A percentile compares a stretch with the other conserved stretches of the same genome.
Evolutionary conservation across 2,113 vertebrate species (phyloP).

Genomic region (Vireo altiloquus): DNA sequence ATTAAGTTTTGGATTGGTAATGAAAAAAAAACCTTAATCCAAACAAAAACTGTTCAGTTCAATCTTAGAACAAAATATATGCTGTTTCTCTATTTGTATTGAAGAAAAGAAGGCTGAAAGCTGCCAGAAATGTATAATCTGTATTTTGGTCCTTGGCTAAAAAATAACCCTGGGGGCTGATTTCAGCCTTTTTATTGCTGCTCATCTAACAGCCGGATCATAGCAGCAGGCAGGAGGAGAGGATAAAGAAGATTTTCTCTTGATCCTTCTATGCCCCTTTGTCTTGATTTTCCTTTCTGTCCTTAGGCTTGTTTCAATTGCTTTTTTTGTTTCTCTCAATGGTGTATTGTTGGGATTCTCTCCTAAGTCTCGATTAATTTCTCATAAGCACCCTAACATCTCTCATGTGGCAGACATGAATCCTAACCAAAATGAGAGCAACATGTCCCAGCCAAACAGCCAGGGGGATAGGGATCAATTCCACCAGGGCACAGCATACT

Average conservation of each 20-base stretch:
- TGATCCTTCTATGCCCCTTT: neutral
- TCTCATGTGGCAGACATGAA: rapidly evolving
- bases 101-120: neutral
- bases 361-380: neutral
- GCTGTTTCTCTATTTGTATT: neutral
- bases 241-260: slow-evolving; percentile 8
- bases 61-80: neutral
- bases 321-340: neutral
- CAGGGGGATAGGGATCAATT: neutral
- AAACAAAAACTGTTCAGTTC: neutral
- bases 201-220: neutral
- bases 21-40: neutral
- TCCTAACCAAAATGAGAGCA: neutral
- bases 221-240: neutral
- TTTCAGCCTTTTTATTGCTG: neutral
- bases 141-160: neutral
- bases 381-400: neutral
- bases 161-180: neutral
- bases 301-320: neutral
- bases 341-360: neutral
- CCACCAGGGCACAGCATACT: neutral
- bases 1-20: neutral
- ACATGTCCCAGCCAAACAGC: neutral
- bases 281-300: neutral
- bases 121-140: neutral